A percentile compares a stretch with the other conserved stretches of the same genome.
These are phyloP conservation scores for Arenicola marina DNA, from an alignment of 2,888 invertebrate genomes.

Conservation along the genomic window DNA sequence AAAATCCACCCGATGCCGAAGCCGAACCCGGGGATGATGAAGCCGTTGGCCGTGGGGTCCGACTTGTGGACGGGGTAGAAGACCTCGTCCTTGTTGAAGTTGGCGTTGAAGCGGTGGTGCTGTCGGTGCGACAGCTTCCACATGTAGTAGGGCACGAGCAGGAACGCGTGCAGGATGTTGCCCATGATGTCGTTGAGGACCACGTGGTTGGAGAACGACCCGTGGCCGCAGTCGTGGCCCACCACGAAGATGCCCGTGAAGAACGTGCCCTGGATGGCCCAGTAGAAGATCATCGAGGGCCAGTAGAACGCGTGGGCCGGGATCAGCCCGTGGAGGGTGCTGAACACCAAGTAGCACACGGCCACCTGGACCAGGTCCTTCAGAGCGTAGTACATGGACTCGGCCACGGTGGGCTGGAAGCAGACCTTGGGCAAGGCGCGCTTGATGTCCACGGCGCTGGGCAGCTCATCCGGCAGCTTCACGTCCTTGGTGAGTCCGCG, in stretches of 20 bases:
- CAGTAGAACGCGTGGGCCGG: not conserved
- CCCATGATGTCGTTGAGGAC: constrained; percentile 49
- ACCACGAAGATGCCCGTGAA: constrained; percentile 52
- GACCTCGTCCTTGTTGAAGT: constrained; percentile 53
- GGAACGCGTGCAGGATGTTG: constrained; percentile 44
- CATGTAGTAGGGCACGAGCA: constrained; percentile 51
- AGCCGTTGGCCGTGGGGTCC: not conserved
- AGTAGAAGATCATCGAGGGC: constrained; percentile 40
- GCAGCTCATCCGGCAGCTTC: constrained; percentile 37
- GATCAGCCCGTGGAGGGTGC: constrained; percentile 4
- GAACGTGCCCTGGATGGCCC: constrained; percentile 51
- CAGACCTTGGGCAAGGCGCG: constrained; percentile 44
- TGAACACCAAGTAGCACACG: constrained; percentile 28
- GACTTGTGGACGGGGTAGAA: constrained; percentile 49
- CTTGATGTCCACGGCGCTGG: constrained; percentile 50
- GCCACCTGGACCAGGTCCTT: constrained; percentile 43
- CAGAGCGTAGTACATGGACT: constrained; percentile 47
- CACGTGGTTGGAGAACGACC: constrained; percentile 47
- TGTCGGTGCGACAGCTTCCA: constrained; percentile 54
- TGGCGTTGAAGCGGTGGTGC: constrained; percentile 54
- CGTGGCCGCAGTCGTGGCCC: constrained; percentile 56
- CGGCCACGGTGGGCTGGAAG: constrained; percentile 41
- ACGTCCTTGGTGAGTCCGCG: constrained; percentile 14
- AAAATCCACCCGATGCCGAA: constrained; percentile 48
- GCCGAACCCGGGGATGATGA: constrained; percentile 33